Evolutionary conservation across 2,113 vertebrate species (phyloP), one percentile per base, ranked within the genome.

Genomic region (Pitta sordida): DNA sequence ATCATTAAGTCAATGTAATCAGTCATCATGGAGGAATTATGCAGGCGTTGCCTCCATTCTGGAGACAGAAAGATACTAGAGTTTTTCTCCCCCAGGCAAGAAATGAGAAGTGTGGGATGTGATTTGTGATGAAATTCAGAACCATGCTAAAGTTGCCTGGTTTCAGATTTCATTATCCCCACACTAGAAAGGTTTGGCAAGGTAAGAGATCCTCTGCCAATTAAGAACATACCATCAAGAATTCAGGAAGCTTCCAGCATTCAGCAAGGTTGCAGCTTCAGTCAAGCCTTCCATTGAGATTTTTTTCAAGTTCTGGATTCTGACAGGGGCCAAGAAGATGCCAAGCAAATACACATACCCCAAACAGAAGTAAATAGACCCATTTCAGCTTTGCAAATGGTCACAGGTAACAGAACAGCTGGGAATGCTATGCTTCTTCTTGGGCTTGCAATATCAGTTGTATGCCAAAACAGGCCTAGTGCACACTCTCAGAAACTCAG

Each of bases 51-150:
- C 85, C 91, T 90, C 43, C 34, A 80, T 85, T 92, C 68, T 81
- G 32, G 55, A 96, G 91, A 93, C 87, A 95, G 49, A 78, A 96
- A 93, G 91, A 91, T 78, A 93, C 34, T 32, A 44, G 56, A 62
- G 87, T 55, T 92, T 87, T 88, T 77, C 59, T 70, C 82, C 91
- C 75, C 36, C 30, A 49, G 93, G 94, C 78, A 1, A 93, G 53
- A 91, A 94, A 77, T 34, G 29, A 91, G 77, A 94, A 94, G 67
- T 58, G 64, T 10, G 43, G 91, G 87, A 94, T 91, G 48, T 46
- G 60, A 94, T 78, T 78, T 89, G 78, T 76, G 82, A 94, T 94
- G 96, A 96, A 95, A 95, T 93, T 95, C 68, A 94, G 85, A 94
- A 53, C 51, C 71, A 84, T 0, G 0, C 37, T 85, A 58, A 85